These are phyloP conservation scores for Clanis bilineata DNA, from an alignment of 2,888 invertebrate species.

Conservation along the genomic window DNA sequence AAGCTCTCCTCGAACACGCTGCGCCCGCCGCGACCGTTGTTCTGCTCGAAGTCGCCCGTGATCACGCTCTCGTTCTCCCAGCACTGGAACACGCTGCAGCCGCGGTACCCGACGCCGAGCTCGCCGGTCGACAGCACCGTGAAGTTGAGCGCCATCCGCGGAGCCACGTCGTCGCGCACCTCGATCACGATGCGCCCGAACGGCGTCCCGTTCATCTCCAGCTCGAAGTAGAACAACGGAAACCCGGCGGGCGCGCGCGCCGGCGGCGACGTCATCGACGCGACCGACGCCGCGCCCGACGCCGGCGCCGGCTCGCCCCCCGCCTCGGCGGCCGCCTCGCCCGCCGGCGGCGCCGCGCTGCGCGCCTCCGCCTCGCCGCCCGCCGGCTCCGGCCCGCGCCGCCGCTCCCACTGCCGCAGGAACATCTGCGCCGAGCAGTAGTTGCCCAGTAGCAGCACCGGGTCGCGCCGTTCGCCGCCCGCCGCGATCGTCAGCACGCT, in stretches of 20 bases:
- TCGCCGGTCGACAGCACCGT: slow-evolving; percentile 87
- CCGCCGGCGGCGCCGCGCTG: slow-evolving; percentile 38
- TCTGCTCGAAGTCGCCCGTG: slow-evolving; percentile 90
- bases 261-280: slow-evolving; percentile 44
- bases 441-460: slow-evolving; percentile 87
- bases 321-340: slow-evolving; percentile 40
- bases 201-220: slow-evolving; percentile 87
- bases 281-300: background rate
- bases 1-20: slow-evolving; percentile 89
- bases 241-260: slow-evolving; percentile 62
- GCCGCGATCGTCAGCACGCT: slow-evolving; percentile 62
- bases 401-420: slow-evolving; percentile 82
- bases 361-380: slow-evolving; percentile 40
- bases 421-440: slow-evolving; percentile 89
- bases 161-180: slow-evolving; percentile 89
- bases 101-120: slow-evolving; percentile 89
- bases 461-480: slow-evolving; percentile 78
- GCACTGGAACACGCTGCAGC: slow-evolving; percentile 91
- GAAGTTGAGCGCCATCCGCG: slow-evolving; percentile 91
- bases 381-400: slow-evolving; percentile 58
- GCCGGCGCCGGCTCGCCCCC: slow-evolving; percentile 24
- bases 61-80: slow-evolving; percentile 92
- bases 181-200: slow-evolving; percentile 89
- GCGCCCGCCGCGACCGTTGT: slow-evolving; percentile 90
- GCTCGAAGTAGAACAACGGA: slow-evolving; percentile 89